phyloP scores from a whole-genome alignment of 2,888 invertebrate genomes.

The Pheosia gnoma region DNA sequence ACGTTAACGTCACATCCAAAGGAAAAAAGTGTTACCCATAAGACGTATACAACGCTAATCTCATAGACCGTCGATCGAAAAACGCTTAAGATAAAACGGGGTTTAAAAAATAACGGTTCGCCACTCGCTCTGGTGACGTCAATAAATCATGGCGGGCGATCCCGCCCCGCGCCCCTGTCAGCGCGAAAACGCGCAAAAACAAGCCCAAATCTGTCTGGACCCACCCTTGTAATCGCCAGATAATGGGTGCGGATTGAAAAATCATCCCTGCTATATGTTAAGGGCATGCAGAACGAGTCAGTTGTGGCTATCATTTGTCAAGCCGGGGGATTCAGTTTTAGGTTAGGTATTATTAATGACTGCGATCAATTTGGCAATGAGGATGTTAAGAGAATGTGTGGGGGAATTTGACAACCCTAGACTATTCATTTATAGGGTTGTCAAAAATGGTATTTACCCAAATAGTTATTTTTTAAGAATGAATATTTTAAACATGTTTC shows the following conservation, averaged over 20 bases:
- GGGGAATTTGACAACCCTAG: too few relatives aligned
- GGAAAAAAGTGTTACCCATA: constrained; percentile 14
- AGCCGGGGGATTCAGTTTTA: constrained; percentile 45
- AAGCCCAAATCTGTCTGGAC: constrained; percentile 73
- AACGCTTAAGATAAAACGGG: constrained; percentile 67
- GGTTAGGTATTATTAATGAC: constrained; percentile 50
- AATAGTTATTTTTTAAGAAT: too few relatives aligned
- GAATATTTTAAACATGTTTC: too few relatives aligned
- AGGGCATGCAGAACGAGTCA: constrained; percentile 52
- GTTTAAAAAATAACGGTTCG: constrained; percentile 69
- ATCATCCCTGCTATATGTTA: constrained; percentile 72
- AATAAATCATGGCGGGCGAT: constrained; percentile 70
- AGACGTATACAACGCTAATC: constrained; percentile 45
- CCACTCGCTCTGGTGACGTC: constrained; percentile 56
- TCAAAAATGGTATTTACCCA: neutral
- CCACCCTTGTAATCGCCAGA: constrained; percentile 81
- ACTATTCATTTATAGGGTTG: too few relatives aligned
- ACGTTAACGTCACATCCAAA: neutral
- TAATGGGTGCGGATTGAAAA: constrained; percentile 80
- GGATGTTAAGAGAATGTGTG: constrained; percentile 36
- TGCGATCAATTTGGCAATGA: constrained; percentile 45
- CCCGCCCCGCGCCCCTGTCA: constrained; percentile 58
- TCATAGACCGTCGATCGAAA: constrained; percentile 56
- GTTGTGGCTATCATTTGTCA: constrained; percentile 51
- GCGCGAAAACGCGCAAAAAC: constrained; percentile 63